Conservation (phyloP, 1,140 invertebrate species). For the Dryas iulia region DNA sequence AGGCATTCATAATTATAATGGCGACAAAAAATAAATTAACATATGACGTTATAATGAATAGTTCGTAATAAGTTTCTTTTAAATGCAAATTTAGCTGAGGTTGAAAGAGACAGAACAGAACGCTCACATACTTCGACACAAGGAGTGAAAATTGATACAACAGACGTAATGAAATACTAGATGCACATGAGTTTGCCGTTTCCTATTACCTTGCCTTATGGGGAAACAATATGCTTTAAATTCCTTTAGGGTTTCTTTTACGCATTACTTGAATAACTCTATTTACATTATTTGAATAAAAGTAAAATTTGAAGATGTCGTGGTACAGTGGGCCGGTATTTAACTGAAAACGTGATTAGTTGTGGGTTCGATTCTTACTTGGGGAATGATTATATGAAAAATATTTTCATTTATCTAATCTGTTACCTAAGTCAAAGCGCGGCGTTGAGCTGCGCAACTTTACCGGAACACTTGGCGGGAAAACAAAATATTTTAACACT, state of each 20-base stretch:
- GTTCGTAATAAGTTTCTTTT: not conserved
- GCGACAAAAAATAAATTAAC: conserved; percentile 11
- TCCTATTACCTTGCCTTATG: conserved; percentile 49
- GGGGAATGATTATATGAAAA: no score
- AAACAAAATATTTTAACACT: no score
- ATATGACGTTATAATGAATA: conserved; percentile 3
- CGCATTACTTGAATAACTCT: not conserved
- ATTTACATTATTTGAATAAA: not conserved
- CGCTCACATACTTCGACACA: conserved; percentile 19
- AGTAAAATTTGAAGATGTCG: not conserved
- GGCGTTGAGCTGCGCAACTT: no score
- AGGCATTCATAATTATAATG: conserved; percentile 13
- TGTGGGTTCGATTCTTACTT: no score
- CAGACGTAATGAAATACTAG: conserved; percentile 31
- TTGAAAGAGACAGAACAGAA: conserved; percentile 8
- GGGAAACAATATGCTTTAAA: conserved; percentile 47
- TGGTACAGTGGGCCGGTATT: no score
- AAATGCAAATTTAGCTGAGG: not conserved
- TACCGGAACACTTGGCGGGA: no score
- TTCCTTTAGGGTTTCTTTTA: conserved; percentile 47
- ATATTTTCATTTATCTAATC: no score
- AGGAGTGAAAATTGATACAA: conserved; percentile 37
- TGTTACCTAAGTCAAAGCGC: no score
- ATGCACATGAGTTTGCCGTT: conserved; percentile 24
- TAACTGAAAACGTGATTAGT: no score